A percentile compares a stretch with the other conserved stretches of the same genome.
These are phyloP conservation scores for Athene cunicularia DNA, from an alignment of 2,113 vertebrate genomes.

Conservation along the genomic window DNA sequence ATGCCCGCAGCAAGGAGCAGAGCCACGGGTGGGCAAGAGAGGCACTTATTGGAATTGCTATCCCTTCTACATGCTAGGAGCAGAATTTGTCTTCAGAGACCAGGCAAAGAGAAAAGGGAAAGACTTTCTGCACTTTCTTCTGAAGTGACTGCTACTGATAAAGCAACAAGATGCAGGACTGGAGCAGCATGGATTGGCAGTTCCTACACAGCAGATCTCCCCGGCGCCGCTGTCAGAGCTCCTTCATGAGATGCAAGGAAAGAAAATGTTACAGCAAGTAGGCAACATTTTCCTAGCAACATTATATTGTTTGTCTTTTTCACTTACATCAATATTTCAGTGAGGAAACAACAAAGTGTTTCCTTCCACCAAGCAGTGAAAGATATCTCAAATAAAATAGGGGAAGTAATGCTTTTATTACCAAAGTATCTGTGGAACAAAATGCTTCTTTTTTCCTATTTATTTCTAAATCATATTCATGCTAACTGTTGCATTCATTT, in stretches of 20 bases:
- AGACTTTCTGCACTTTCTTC: background rate
- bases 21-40: accelerated
- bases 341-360: background rate
- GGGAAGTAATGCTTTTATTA: background rate
- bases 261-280: background rate
- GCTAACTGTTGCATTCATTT: background rate
- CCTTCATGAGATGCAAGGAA: background rate
- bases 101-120: background rate
- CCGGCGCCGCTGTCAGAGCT: accelerated
- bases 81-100: background rate
- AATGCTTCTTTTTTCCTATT: background rate
- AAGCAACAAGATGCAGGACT: background rate
- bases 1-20: accelerated
- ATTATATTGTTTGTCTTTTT: background rate
- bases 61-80: background rate
- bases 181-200: accelerated
- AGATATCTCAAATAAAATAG: background rate
- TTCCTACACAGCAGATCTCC: background rate
- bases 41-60: background rate
- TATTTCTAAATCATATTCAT: slow-evolving; percentile 1
- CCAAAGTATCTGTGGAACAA: background rate
- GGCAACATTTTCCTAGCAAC: background rate
- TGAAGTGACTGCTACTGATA: background rate
- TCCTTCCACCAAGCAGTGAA: background rate
- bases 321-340: background rate